Evolutionary conservation across 2,888 invertebrate genomes (phyloP), one percentile per base, ranked within the genome.

Genomic region (Poecilus cupreus): DNA sequence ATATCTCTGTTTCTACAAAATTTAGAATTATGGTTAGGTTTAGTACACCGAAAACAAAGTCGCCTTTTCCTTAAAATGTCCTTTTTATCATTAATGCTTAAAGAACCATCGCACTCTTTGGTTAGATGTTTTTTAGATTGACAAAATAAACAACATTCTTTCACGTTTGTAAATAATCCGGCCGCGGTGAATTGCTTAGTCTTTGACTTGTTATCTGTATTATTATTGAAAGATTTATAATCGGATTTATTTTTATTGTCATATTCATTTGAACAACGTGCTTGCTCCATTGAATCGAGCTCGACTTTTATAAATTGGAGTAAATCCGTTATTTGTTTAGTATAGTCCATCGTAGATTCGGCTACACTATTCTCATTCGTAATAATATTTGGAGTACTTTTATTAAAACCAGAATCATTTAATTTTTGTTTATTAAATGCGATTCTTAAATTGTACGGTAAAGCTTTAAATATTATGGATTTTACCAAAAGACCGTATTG

Each of bases 281-380:
- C 68, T 68, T 68, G 37, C 37, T 68, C 37, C 6, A 68, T 37
- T 68, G 68, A 68, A 68, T 68, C 16, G 16, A 68, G n/a, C n/a
- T n/a, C n/a, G n/a, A n/a, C 6, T 39, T 68, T 68, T 8, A 68
- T 32, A 18, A 68, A 68, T 37, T 39, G 6, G 0, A 68, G 20
- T 37, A 68, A 18, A 16, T 18, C 16, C 26, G 16, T 68, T 18
- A 68, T 68, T 24, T 60, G 24, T 60, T 60, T 60, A 24, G 20
- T 60, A 22, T 60, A 60, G 22, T 22, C 24, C 22, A 60, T 10
- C 11, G n/a, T 3, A 2, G n/a, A 22, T 10, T 22, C n/a, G n/a
- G n/a, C n/a, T n/a, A n/a, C n/a, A n/a, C n/a, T 26, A 16, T n/a
- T 60, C 11, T 54, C 1, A 2, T 20, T 13, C n/a, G 54, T 20